These are phyloP conservation scores for Margarornis squamiger DNA, from an alignment of 2,797 vertebrate genomes.

Conservation along the genomic window DNA sequence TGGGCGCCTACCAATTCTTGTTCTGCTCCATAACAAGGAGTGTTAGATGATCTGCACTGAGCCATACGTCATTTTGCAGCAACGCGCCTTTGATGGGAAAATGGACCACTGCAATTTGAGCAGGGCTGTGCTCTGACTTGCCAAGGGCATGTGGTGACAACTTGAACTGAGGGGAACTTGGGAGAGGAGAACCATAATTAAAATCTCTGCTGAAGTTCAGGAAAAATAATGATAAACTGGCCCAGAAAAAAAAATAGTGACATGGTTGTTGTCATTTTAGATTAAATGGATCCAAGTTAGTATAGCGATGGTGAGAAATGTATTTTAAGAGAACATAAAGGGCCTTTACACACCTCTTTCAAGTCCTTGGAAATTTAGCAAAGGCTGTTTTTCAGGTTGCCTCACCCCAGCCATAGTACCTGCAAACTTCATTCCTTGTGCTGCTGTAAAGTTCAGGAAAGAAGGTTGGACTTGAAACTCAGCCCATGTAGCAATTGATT, in stretches of 20 bases:
- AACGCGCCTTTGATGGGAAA: neutral
- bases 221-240: neutral
- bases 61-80: neutral
- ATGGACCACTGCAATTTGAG: neutral
- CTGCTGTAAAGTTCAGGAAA: neutral
- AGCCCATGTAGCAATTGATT: rapidly evolving
- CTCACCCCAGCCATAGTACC: neutral
- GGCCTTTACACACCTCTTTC: neutral
- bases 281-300: neutral
- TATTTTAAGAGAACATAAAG: neutral
- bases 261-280: neutral
- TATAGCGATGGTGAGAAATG: neutral
- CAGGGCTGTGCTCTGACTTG: conserved; percentile 1
- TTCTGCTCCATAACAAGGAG: neutral
- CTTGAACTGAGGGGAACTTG: neutral
- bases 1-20: neutral
- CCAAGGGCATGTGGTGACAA: neutral
- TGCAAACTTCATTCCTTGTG: neutral
- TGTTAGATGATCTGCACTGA: neutral
- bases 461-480: neutral
- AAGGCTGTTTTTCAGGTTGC: neutral
- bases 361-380: neutral
- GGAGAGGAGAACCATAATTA: neutral
- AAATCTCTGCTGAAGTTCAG: neutral
- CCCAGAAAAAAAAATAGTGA: neutral